These are phyloP conservation scores for Rhodophaea formosa DNA, from an alignment of 2,888 invertebrate genomes.

Conservation along the genomic window DNA sequence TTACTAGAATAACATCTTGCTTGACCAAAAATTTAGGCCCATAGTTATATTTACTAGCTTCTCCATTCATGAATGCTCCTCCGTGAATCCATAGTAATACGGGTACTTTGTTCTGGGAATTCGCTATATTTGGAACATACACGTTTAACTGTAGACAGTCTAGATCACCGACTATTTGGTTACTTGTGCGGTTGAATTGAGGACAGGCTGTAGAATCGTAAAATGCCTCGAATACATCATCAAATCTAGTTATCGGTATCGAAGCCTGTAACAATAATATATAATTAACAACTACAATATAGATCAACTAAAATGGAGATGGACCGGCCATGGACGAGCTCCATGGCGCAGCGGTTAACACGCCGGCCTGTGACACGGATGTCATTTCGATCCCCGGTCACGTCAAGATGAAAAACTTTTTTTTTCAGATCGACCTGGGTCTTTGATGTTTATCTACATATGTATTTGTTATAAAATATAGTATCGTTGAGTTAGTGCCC, in stretches of 20 bases:
- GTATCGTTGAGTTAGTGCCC: too few species aligned
- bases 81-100: slow-evolving; percentile 57
- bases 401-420: too few species aligned
- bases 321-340: too few species aligned
- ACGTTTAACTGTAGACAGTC: slow-evolving; percentile 83
- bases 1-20: slow-evolving; percentile 45
- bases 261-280: slow-evolving; percentile 29
- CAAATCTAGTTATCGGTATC: slow-evolving; percentile 32
- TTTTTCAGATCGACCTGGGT: too few species aligned
- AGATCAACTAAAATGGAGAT: too few species aligned
- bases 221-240: slow-evolving; percentile 33
- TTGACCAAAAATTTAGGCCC: slow-evolving; percentile 46
- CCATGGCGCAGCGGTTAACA: too few species aligned
- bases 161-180: slow-evolving; percentile 50
- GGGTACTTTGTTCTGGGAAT: slow-evolving; percentile 37
- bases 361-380: too few species aligned
- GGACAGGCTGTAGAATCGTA: slow-evolving; percentile 33
- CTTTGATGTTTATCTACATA: too few species aligned
- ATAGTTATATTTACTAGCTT: slow-evolving; percentile 30
- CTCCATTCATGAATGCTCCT: slow-evolving; percentile 46
- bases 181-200: slow-evolving; percentile 28
- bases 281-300: too few species aligned
- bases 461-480: too few species aligned
- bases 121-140: slow-evolving; percentile 69
- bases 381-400: too few species aligned